Conservation (phyloP, 2,797 vertebrate species). For the Sebastes itinus region DNA sequence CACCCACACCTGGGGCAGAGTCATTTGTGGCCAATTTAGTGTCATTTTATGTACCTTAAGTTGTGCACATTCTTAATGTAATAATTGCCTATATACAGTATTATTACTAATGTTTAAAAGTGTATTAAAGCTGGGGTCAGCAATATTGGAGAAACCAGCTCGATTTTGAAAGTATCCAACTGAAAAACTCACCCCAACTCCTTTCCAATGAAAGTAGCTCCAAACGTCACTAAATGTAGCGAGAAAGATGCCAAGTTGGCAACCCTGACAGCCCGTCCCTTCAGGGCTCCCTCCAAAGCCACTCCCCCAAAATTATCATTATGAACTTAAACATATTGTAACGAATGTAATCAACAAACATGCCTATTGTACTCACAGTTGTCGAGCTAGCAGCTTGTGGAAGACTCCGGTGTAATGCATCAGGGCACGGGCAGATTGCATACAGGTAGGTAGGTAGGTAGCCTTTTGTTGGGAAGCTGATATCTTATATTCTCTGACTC, state of each 20-base stretch:
- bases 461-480: background rate
- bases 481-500: background rate
- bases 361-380: too few relatives aligned
- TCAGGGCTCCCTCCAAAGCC: too few relatives aligned
- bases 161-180: background rate
- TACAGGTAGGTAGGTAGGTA: background rate
- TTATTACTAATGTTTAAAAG: background rate
- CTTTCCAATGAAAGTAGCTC: background rate
- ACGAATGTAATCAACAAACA: too few relatives aligned
- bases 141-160: background rate
- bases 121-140: background rate
- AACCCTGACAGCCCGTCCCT: too few relatives aligned
- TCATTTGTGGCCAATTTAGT: background rate
- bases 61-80: background rate
- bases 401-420: too few relatives aligned
- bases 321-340: too few relatives aligned
- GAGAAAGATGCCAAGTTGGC: too few relatives aligned
- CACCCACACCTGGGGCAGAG: background rate
- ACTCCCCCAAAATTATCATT: too few relatives aligned
- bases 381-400: too few relatives aligned
- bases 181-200: background rate
- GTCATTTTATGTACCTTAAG: background rate
- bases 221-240: background rate
- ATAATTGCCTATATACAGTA: background rate
- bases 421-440: too few relatives aligned